phyloP scores from a whole-genome alignment of 2,797 vertebrate genomes.

The Halcyon chelicuti region DNA sequence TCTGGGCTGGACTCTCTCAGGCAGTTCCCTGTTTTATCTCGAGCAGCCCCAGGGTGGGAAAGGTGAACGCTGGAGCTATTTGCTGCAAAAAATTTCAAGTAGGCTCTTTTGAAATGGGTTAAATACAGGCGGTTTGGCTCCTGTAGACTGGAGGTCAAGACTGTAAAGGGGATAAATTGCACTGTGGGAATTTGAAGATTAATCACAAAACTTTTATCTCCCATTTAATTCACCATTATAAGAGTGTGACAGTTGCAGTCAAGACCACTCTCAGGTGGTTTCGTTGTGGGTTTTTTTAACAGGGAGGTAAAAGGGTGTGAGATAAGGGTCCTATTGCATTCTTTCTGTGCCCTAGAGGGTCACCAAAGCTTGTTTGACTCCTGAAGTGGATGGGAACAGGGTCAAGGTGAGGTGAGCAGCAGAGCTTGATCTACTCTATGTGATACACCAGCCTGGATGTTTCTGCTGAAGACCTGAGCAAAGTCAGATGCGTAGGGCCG shows the following conservation, averaged over 20 bases:
- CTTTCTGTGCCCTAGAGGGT: not conserved
- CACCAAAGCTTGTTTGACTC: not conserved
- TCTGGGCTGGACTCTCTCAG: too few relatives aligned
- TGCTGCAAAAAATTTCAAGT: fast-evolving
- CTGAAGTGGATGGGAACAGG: not conserved
- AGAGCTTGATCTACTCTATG: not conserved
- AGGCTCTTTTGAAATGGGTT: not conserved
- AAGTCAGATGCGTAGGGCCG: not conserved
- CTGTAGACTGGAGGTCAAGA: not conserved
- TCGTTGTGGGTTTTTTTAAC: not conserved
- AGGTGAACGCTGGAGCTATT: not conserved
- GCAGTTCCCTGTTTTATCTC: too few relatives aligned
- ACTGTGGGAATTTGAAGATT: not conserved
- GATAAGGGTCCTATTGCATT: fast-evolving
- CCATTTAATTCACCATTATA: fast-evolving
- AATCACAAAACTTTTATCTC: not conserved
- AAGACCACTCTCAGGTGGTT: not conserved
- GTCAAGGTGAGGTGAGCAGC: not conserved
- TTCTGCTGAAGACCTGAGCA: not conserved
- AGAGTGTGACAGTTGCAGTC: fast-evolving
- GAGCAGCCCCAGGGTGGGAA: not conserved
- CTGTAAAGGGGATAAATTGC: not conserved
- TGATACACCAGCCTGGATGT: not conserved
- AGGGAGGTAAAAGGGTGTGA: not conserved
- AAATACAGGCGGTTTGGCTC: not conserved